Base-by-base conservation (phyloP, 2,113 vertebrate species). In the Hirundichthys speculiger region DNA sequence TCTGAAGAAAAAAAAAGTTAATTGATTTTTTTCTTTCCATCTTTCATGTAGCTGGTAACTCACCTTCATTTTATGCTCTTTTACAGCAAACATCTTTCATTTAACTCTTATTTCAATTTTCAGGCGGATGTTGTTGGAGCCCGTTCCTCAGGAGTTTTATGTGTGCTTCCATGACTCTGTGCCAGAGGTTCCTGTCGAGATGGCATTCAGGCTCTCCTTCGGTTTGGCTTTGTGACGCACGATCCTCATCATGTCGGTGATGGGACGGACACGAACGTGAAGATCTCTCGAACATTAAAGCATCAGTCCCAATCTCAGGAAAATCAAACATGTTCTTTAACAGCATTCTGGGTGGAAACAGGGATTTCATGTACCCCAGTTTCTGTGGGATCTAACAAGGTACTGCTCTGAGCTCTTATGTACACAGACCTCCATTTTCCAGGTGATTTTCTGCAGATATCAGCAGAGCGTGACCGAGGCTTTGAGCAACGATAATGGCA, bases 161-260 rank as follows among this genome's bases (percentile, higher is more conserved):
- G 95, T 99, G 43, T 99, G 98, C 75, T 99, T 99, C 77, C 98
- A 98, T 24, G 96, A 99, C 77, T 99, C 98, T 0, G 95, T 99
- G 63, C 89, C 95, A 0, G 97, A 98, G 68, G 89, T 96, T 80
- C 94, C 95, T 0, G 91, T 98, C 21, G 98, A 99, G 85, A 91
- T 98, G 93, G 98, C 98, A 62, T 99, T 99, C 85, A 95, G 94
- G 30, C 86, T 99, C 19, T 98, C 95, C 43, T 99, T 98, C 0
- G 95, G 95, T 24, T 89, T 99, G 82, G 90, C 90, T 34, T 56
- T 93, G 4, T 99, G 83, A 93, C 1, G 5, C 20, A 0, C 13
- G 4, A 1, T 30, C 55, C n/a, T n/a, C 54, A 24, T 13, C 1
- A 9, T 16, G 55, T 38, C 16, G 11, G 19, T 14, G 5, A 38